Percentiles rank a stretch among this genome's conserved stretches.
These are phyloP conservation scores for Hecatera dysodea DNA, from an alignment of 2,888 invertebrate genomes.

Conservation along the genomic window DNA sequence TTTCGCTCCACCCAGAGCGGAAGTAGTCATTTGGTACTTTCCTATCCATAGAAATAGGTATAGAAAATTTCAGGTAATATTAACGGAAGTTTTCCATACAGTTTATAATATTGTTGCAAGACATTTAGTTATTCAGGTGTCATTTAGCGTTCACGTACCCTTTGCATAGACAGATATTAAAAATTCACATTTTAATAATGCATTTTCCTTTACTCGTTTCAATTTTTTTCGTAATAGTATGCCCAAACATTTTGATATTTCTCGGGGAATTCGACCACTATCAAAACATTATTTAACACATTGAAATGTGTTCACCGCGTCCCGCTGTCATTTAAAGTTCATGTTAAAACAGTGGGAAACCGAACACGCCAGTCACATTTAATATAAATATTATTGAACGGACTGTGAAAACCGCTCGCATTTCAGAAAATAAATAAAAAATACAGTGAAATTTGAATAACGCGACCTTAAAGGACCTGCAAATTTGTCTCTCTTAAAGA, in stretches of 20 bases:
- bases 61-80: too few species aligned
- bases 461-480: too few species aligned
- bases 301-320: constrained; percentile 5
- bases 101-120: too few species aligned
- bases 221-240: too few species aligned
- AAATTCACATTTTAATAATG: neutral
- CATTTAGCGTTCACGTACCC: neutral
- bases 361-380: neutral
- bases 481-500: too few species aligned
- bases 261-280: neutral
- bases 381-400: constrained; percentile 9
- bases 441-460: too few species aligned
- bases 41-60: too few species aligned
- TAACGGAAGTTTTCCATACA: too few species aligned
- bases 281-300: neutral
- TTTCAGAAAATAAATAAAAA: too few species aligned
- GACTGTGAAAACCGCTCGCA: neutral
- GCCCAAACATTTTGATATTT: neutral
- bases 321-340: neutral
- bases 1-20: too few species aligned
- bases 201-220: neutral
- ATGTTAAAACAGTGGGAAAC: constrained; percentile 12
- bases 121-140: neutral
- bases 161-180: neutral
- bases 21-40: too few species aligned